Conservation (phyloP, 1,140 invertebrate species). For the Conus betulinus region DNA sequence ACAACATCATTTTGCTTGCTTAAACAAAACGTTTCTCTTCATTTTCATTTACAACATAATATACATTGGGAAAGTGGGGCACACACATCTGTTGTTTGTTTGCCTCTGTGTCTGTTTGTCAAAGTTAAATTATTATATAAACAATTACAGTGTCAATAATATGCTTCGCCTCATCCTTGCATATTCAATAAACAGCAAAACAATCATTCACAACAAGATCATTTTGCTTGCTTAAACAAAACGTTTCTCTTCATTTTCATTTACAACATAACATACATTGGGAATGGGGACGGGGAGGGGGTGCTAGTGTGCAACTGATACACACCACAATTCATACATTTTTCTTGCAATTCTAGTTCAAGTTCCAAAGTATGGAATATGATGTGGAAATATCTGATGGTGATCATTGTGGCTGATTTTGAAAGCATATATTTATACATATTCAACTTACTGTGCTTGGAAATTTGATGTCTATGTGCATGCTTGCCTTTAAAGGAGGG, state of each 20-base stretch:
- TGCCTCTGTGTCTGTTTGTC: background rate
- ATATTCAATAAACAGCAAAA: background rate
- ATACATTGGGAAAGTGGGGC: background rate
- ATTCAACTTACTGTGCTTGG: no score
- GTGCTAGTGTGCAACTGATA: no score
- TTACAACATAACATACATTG: background rate
- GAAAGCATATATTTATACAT: no score
- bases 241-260: background rate
- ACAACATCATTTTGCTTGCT: background rate
- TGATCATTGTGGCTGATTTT: no score
- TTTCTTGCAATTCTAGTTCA: no score
- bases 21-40: background rate
- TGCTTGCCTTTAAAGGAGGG: no score
- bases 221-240: background rate
- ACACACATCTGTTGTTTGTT: background rate
- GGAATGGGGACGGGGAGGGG: background rate
- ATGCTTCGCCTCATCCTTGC: background rate
- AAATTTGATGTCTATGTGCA: no score
- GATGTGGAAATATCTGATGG: no score
- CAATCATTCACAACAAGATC: background rate
- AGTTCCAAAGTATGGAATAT: no score
- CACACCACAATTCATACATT: no score
- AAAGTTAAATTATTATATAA: background rate
- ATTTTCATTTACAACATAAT: background rate
- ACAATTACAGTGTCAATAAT: background rate